phyloP scores from a whole-genome alignment of 2,888 invertebrate species.

The Cheilosia grossa region DNA sequence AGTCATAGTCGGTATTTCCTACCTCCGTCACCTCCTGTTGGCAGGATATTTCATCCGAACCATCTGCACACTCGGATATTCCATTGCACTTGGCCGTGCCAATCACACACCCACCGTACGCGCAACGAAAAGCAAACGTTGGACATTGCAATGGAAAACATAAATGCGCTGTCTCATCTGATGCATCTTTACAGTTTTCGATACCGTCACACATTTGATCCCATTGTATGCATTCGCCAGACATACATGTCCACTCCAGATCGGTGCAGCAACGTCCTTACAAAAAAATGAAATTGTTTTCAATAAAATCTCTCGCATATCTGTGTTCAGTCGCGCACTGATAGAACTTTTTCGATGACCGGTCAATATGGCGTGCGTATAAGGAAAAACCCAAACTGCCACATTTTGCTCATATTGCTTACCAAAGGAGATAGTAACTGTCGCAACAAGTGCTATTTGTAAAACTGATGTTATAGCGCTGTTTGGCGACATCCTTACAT shows the following conservation, averaged over 20 bases:
- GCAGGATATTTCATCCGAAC: slow-evolving; percentile 73
- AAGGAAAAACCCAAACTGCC: no score
- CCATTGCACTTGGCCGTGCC: slow-evolving; percentile 74
- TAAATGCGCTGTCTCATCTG: slow-evolving; percentile 79
- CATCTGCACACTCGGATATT: slow-evolving; percentile 76
- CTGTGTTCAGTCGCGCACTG: no score
- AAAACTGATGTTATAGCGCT: no score
- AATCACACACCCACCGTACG: slow-evolving; percentile 79
- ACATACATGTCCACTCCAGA: slow-evolving; percentile 78
- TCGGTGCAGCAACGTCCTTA: not conserved
- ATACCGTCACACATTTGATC: slow-evolving; percentile 78
- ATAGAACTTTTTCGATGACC: no score
- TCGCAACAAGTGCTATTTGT: no score
- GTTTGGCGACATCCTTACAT: no score
- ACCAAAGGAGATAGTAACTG: no score
- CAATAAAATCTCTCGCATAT: no score
- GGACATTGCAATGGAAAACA: slow-evolving; percentile 83
- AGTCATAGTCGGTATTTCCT: no score
- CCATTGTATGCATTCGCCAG: slow-evolving; percentile 78
- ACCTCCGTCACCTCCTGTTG: no score
- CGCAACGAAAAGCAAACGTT: slow-evolving; percentile 82
- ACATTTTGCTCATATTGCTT: no score
- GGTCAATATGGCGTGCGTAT: no score
- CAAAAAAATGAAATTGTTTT: not conserved
- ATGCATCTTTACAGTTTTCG: slow-evolving; percentile 79